Base-by-base conservation (phyloP, 2,888 invertebrate species). In the Homarus gammarus region DNA sequence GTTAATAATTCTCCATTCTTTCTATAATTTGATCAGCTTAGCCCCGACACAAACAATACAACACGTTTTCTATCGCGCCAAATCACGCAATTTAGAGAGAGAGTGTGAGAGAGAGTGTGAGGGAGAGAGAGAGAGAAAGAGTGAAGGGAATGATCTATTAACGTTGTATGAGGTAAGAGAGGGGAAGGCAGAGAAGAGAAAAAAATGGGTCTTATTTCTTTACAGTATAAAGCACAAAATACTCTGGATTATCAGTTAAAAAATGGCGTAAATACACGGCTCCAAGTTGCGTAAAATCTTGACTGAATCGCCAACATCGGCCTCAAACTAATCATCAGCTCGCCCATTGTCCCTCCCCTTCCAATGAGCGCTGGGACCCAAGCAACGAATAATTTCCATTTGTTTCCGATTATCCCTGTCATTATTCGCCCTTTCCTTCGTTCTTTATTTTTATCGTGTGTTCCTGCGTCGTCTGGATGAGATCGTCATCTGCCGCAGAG, bases 281-380 rank as follows among this genome's bases (percentile, higher is more conserved):
- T 86, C 36, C 12, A 86, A 86, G 86, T 86, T 78, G 86, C 86
- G 87, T 87, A 87, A 87, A 87, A 87, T 87, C 87, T 87, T 87
- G 87, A 87, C 75, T 87, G 87, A 87, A 82, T 82, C 81, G 87
- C 82, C 81, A 64, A 87, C 87, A 82, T 82, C 75, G 75, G 87
- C 87, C 82, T 87, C 87, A 87, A 87, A 87, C 87, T 87, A 87
- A 87, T 87, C 87, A 87, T 82, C 87, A 82, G 87, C 44, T 68
- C 61, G 82, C 44, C 87, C 87, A 87, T 87, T 87, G 87, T 87
- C 87, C 87, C 87, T 87, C 87, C 87, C 82, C 87, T 82, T 61
- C 87, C 87, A 87, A 87, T 87, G 82, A 82, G 87, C 87, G 77
- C 44, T 51, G 87, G 87, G 64, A 70, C 87, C 87, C 82, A 87